Percentiles rank a stretch among this genome's conserved stretches.
These are phyloP conservation scores for Caenorhabditis zanzibari DNA, from an alignment of 2,888 invertebrate species.

Conservation along the genomic window DNA sequence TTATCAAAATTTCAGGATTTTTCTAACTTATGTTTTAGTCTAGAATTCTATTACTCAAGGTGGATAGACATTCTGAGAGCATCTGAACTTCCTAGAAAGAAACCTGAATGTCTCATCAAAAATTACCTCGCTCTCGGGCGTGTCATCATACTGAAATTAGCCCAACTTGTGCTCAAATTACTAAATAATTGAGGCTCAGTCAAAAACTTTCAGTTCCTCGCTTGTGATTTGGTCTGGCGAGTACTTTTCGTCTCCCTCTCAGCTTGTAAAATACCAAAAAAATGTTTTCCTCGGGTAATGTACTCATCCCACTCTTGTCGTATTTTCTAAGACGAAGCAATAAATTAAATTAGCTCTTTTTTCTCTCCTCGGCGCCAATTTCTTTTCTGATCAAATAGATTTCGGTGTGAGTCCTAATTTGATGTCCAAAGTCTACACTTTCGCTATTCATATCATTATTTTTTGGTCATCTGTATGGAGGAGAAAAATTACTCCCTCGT, in stretches of 20 bases:
- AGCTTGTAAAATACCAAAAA: background rate
- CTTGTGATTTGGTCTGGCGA: background rate
- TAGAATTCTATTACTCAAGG: background rate
- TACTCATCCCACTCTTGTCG: constrained; percentile 7
- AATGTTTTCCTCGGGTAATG: constrained; percentile 15
- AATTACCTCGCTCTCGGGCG: constrained; percentile 1
- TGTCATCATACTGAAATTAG: background rate
- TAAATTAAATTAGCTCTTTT: constrained; percentile 18
- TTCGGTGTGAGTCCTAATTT: background rate
- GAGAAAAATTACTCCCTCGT: background rate
- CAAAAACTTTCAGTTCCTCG: background rate
- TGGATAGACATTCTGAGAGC: background rate
- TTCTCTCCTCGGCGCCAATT: background rate
- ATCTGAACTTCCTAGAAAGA: constrained; percentile 14
- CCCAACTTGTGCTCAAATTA: background rate
- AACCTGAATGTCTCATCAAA: background rate
- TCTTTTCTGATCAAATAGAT: background rate
- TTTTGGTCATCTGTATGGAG: background rate
- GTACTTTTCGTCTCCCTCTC: background rate
- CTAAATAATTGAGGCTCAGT: background rate
- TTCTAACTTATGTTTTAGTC: no score
- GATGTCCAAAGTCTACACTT: background rate
- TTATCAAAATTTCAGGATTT: no score
- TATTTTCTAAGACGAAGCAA: constrained; percentile 9
- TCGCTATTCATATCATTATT: background rate